Conservation (phyloP, 1,140 invertebrate species). For the Neotoxoptera formosana region DNA sequence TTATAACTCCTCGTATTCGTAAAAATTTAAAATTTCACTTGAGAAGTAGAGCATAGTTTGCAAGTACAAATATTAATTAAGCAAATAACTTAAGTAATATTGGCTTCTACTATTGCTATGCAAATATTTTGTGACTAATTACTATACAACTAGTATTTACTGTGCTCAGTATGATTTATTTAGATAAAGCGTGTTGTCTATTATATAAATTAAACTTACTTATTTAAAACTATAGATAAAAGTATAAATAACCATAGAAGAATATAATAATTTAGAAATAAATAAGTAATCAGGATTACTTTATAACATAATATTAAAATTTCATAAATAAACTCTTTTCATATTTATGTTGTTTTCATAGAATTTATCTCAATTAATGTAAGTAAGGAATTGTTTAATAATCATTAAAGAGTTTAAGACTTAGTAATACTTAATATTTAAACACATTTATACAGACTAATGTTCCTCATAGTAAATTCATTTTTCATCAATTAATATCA, state of each 20-base stretch:
- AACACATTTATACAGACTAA: background rate
- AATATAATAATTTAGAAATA: background rate
- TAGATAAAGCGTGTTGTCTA: background rate
- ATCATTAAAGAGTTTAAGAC: constrained; percentile 19
- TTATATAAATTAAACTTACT: background rate
- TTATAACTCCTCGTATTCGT: too few relatives aligned
- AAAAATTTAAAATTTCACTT: too few relatives aligned
- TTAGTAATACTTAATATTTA: background rate
- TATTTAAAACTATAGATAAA: background rate
- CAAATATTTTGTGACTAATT: background rate
- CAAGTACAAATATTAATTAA: too few relatives aligned
- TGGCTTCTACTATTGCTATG: background rate
- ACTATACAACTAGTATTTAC: background rate
- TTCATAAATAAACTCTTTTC: background rate
- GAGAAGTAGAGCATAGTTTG: too few relatives aligned
- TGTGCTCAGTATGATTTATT: background rate
- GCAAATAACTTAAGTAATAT: too few relatives aligned
- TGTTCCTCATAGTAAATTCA: constrained; percentile 1
- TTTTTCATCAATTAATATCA: background rate
- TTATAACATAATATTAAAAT: background rate
- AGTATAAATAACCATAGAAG: constrained; percentile 12
- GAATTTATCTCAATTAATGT: constrained; percentile 22
- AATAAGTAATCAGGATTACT: background rate
- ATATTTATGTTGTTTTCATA: background rate
- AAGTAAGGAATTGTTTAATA: constrained; percentile 23